Evolutionary conservation across 2,797 vertebrate species (phyloP).

Genomic region (Muscicapa comitata): DNA sequence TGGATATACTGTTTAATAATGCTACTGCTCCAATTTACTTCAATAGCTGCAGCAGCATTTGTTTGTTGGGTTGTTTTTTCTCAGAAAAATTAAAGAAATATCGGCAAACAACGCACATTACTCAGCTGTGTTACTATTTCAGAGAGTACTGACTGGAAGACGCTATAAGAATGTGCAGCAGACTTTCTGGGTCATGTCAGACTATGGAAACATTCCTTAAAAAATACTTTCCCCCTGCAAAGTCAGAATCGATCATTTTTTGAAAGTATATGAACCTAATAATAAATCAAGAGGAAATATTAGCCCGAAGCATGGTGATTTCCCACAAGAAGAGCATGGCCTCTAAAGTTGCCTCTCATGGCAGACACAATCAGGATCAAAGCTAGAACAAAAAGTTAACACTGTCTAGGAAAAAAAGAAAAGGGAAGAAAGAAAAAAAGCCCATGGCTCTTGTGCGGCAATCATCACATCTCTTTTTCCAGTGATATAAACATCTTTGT

Average conservation of each 20-base stretch:
- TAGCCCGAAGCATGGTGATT: constrained; percentile 53
- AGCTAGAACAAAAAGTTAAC: constrained; percentile 47
- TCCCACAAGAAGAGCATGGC: constrained; percentile 35
- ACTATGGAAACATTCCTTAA: constrained; percentile 49
- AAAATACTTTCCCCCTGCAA: constrained; percentile 38
- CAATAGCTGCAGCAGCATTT: constrained; percentile 48
- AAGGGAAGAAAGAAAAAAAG: constrained; percentile 1
- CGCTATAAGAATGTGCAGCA: constrained; percentile 52
- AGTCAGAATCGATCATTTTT: constrained; percentile 41
- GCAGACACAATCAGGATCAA: constrained; percentile 36
- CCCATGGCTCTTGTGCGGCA: constrained; percentile 46
- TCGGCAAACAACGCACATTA: constrained; percentile 40
- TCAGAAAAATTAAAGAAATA: constrained; percentile 24
- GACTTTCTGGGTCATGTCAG: constrained; percentile 48
- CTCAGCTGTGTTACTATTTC: constrained; percentile 36
- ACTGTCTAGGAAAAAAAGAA: background rate
- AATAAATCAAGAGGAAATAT: constrained; percentile 21
- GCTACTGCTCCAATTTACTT: constrained; percentile 45
- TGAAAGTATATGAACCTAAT: constrained; percentile 19
- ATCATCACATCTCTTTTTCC: constrained; percentile 54
- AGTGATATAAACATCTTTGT: constrained; percentile 45
- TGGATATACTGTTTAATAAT: constrained; percentile 70
- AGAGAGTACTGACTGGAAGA: constrained; percentile 61
- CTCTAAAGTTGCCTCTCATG: constrained; percentile 6
- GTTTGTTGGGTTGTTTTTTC: constrained; percentile 6